Evolutionary conservation across 92 coral and sea anemone species (phyloP), one percentile per base, ranked within the genome.

Genomic region (Montipora capitata): DNA sequence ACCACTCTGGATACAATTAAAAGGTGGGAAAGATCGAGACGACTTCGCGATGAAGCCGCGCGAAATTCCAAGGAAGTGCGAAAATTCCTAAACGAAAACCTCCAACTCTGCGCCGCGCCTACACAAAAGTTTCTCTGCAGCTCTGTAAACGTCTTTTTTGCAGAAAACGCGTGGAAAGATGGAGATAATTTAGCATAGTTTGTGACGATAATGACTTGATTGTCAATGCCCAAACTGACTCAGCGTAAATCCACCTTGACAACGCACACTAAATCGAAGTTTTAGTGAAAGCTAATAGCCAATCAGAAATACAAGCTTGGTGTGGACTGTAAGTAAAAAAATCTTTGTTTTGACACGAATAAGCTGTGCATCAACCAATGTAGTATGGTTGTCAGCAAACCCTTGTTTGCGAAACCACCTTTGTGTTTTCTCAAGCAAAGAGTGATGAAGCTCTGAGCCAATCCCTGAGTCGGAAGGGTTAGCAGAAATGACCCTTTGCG

Each of bases 391-490:
- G 8, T 63, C 2, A 7, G 2, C 4, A 16, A 9, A 16, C 3
- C 10, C 4, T 16, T 63, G 68, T 63, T 63, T 20, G 38, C 27
- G 3, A 63, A 63, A 61, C 35, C 27, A 15, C 27, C 27, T 16
- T 13, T 5, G 6, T 61, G 35, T 61, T 61, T 73, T 56, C 40
- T 35, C 54, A 38, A 81, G 52, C 9, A 52, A 81, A 52, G 52
- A 52, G 57, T 40, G 52, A 40, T 16, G 12, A 51, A 6, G 17
- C 51, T 68, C 39, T n/a, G 8, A 48, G 54, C 77, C 85, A 81
- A 81, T 81, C 85, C 52, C 17, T 2, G 35, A n/a, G 63, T 81
- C 85, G 68, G 52, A 64, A 13, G 67, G 85, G 72, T 81, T 27
- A 27, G 35, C 35, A 27, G 35, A 27, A 27, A 27, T 27, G 35